phyloP scores from a whole-genome alignment of 2,888 invertebrate species.

The Lampropteryx suffumata region DNA sequence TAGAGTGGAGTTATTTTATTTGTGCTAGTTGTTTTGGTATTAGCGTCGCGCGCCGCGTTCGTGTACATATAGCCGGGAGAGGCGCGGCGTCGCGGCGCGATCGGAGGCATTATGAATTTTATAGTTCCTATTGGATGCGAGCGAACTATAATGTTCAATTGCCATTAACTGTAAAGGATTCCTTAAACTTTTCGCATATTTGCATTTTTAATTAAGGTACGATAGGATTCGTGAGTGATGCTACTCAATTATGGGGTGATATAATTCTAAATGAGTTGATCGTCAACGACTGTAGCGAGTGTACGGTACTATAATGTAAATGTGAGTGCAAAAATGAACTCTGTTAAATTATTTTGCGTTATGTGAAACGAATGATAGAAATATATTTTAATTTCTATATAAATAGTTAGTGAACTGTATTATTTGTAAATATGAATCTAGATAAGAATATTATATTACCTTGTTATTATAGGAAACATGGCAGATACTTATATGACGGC shows the following conservation, averaged over 20 bases:
- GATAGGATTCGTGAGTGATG: conserved; percentile 76
- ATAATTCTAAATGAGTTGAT: conserved; percentile 79
- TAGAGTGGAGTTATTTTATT: conserved; percentile 70
- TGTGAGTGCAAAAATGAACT: conserved; percentile 82
- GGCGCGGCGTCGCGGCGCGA: conserved; percentile 42
- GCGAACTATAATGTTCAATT: conserved; percentile 83
- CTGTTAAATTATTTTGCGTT: conserved; percentile 84
- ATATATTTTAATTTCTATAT: conserved; percentile 83
- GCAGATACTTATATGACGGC: conserved; percentile 87
- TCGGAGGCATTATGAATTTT: conserved; percentile 80
- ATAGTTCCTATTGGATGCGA: conserved; percentile 83
- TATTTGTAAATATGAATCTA: conserved; percentile 85
- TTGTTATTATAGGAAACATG: conserved; percentile 84
- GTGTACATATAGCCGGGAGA: conserved; percentile 56
- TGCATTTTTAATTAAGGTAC: conserved; percentile 82
- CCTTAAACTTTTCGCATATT: conserved; percentile 81
- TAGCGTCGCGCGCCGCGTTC: conserved; percentile 49
- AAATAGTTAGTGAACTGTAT: conserved; percentile 83
- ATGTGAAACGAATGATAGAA: conserved; percentile 83
- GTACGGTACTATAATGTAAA: conserved; percentile 80
- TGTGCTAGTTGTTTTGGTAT: conserved; percentile 75
- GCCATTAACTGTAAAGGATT: conserved; percentile 79
- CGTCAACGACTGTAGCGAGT: conserved; percentile 73
- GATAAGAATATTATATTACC: conserved; percentile 84
- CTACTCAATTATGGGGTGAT: conserved; percentile 82